Evolutionary conservation across 2,797 vertebrate species (phyloP), one percentile per base, ranked within the genome.

Genomic region (Thalassophryne amazonica): DNA sequence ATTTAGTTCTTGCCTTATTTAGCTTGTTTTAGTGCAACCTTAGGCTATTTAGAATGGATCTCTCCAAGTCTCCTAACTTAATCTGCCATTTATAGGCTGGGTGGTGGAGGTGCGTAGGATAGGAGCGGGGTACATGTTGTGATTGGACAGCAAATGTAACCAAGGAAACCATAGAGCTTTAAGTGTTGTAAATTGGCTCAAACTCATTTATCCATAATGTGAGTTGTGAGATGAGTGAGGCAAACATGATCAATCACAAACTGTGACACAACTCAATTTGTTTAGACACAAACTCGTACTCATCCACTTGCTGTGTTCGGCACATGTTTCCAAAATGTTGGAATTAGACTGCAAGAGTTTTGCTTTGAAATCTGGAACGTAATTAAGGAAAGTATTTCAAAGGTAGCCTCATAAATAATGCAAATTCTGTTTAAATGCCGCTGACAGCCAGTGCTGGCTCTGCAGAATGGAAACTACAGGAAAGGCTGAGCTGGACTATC

Each of bases 341-440:
- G 43, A 52, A 63, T 43, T 17, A 10, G 36, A 64, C 64, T 23
- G 51, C 38, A 12, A 29, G 6, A 58, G 63, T 54, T 43, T 63
- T 76, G 67, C 73, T 83, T 85, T 80, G 81, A 89, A 84, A 87
- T 88, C 71, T 79, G 48, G 39, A 76, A 84, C 78, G 86, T 87
- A 91, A 88, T 89, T 87, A 88, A 80, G 68, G 68, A 82, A 76
- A 80, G 73, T 67, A 69, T 90, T 88, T 86, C 78, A 86, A 81
- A 81, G 80, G 80, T 79, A 79, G 66, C 63, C 88, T 89, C 84
- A 91, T 92, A 90, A 90, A 91, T 91, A 92, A 92, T 91, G 89
- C 77, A 90, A 81, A 86, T 88, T 80, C 34, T 16, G 68, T 72
- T 82, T 89, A 86, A 89, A 88, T 83, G 81, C 81, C 70, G 82